These are phyloP conservation scores for Marronus borbonicus DNA, from an alignment of 2,888 invertebrate genomes.

Conservation along the genomic window DNA sequence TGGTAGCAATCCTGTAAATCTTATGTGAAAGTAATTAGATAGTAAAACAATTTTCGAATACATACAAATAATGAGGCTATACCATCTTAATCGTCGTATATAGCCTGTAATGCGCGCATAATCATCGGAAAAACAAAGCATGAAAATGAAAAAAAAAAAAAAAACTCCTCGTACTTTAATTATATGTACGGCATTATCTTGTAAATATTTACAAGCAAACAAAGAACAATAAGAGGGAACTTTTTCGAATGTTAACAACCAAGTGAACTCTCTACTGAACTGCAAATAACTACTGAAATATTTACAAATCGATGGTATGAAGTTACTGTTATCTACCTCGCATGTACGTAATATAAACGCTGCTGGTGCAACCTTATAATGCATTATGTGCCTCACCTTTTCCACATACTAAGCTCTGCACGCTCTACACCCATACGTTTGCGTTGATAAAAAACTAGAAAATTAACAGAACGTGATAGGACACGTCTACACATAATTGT, in stretches of 20 bases:
- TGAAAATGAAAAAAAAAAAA: too few relatives aligned
- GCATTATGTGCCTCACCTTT: conserved; percentile 31
- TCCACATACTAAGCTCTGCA: conserved; percentile 23
- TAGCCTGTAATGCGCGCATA: too few relatives aligned
- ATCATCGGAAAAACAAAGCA: not conserved
- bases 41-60: too few relatives aligned
- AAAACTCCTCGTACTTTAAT: too few relatives aligned
- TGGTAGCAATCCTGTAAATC: too few relatives aligned
- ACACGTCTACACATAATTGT: conserved; percentile 35
- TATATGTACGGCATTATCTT: too few relatives aligned
- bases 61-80: too few relatives aligned
- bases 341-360: not conserved
- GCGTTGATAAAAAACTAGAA: not conserved
- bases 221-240: not conserved
- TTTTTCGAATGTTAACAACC: not conserved
- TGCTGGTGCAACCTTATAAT: conserved; percentile 20
- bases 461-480: conserved; percentile 41
- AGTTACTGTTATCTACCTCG: not conserved
- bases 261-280: not conserved
- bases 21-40: too few relatives aligned
- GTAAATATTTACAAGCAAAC: not conserved
- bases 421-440: conserved; percentile 35
- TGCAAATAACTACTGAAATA: not conserved
- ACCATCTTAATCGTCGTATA: too few relatives aligned
- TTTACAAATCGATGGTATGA: conserved; percentile 19